Base-by-base conservation (phyloP, 2,113 vertebrate species). In the Rhea pennata region DNA sequence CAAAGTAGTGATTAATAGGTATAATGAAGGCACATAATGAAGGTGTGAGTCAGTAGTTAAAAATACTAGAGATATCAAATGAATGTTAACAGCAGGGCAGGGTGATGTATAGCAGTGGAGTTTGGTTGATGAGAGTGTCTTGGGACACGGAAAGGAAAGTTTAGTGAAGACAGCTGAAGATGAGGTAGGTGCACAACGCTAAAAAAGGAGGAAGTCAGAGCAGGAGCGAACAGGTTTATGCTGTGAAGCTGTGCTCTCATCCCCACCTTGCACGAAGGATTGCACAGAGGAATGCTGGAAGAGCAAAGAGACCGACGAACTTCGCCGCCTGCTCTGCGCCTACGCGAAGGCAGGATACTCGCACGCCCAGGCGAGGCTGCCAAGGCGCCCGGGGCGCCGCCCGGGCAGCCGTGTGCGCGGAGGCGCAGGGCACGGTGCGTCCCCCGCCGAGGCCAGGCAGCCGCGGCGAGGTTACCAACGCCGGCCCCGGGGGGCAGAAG, bases 271-370 rank as follows among this genome's bases (percentile, higher is more conserved):
- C 26, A 40, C 13, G 5, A 42, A 69, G 16, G 5, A 64, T 17
- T 50, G 78, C 21, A 33, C 12, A 20, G 53, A 77, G 72, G 11
- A 54, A 76, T 0, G 24, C 22, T 0, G 9, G 50, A 0, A 19
- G 7, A 15, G 61, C 40, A 70, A 14, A 39, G 59, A 80, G 44
- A 61, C 44, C n/a, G 77, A 42, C 65, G 42, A 77, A 44, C 27
- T 67, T 42, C 3, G 8, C 42, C 6, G 23, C 2, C 46, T 26
- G 72, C 42, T 33, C 26, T 10, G 5, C 13, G 8, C 13, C 48
- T 19, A 33, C 19, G 29, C 0, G 27, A 51, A 67, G 24, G 24
- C 0, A 36, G 31, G 31, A 2, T 10, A 33, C 3, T 5, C 6
- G 22, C 15, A 7, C 0, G 2, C 12, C 10, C 39, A 27, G 23